Conservation (phyloP, 2,797 vertebrate species). For the Pseudochirops corinnae region DNA sequence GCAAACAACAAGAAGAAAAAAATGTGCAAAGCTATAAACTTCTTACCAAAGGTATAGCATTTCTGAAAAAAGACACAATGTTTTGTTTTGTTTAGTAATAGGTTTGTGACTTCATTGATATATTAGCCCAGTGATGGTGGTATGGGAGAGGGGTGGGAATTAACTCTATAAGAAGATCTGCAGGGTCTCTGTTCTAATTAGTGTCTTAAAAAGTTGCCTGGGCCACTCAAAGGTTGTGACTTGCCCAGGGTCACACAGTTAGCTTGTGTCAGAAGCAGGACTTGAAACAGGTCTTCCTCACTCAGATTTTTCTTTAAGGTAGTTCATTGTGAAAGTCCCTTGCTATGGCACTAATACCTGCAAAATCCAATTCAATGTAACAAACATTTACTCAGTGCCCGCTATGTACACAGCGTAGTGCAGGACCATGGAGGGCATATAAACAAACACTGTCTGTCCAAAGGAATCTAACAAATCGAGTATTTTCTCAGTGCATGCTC, state of each 20-base stretch:
- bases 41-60: neutral
- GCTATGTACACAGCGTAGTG: neutral
- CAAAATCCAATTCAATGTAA: neutral
- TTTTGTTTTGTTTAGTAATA: neutral
- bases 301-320: neutral
- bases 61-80: neutral
- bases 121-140: neutral
- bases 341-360: neutral
- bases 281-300: neutral
- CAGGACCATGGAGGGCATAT: neutral
- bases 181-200: neutral
- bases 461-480: neutral
- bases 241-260: neutral
- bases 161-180: neutral
- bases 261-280: neutral
- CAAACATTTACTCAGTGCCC: neutral
- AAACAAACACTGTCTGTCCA: neutral
- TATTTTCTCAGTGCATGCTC: neutral
- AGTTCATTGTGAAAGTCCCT: neutral
- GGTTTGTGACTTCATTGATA: neutral
- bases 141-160: neutral
- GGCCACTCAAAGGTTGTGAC: neutral
- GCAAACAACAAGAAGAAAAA: constrained; percentile 37
- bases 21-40: constrained; percentile 15
- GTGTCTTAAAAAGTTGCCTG: neutral